A percentile compares a stretch with the other conserved stretches of the same genome.
Conservation (phyloP, 2,113 vertebrate genomes). For the Probosciger aterrimus region DNA sequence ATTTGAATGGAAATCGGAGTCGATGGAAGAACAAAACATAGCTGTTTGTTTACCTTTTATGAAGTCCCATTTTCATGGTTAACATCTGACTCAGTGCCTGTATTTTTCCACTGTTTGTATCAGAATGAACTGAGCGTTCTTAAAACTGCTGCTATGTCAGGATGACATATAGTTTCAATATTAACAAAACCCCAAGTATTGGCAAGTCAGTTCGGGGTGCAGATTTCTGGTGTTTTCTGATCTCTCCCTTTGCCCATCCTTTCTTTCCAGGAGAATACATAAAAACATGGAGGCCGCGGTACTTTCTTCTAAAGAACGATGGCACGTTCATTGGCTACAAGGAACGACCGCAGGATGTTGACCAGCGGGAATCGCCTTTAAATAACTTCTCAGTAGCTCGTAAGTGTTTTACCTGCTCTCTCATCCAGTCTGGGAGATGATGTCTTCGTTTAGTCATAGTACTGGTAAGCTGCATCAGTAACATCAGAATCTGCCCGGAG, state of each 20-base stretch:
- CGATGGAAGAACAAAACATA: conserved; percentile 36
- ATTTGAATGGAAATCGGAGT: conserved; percentile 36
- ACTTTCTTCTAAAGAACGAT: conserved; percentile 94
- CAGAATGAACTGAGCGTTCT: neutral
- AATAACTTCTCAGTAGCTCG: conserved; percentile 99
- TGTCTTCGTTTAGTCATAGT: neutral
- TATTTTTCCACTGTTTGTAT: conserved; percentile 31
- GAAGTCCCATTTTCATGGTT: conserved; percentile 29
- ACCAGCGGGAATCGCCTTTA: conserved; percentile 92
- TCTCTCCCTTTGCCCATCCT: neutral
- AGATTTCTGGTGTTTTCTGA: neutral
- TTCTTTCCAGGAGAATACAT: conserved; percentile 90
- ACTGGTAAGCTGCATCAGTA: neutral
- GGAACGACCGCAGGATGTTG: conserved; percentile 92
- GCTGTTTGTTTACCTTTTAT: conserved; percentile 36
- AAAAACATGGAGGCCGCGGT: conserved; percentile 95
- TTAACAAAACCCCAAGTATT: neutral
- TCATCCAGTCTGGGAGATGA: neutral
- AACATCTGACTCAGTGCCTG: conserved; percentile 15
- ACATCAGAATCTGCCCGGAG: neutral
- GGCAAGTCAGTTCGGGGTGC: neutral
- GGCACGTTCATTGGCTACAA: conserved; percentile 98
- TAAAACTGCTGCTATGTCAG: neutral
- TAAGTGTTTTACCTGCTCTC: conserved; percentile 73
- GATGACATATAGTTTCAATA: neutral